Evolutionary conservation across 2,797 vertebrate genomes (phyloP).

Genomic region (Falco rusticolus): DNA sequence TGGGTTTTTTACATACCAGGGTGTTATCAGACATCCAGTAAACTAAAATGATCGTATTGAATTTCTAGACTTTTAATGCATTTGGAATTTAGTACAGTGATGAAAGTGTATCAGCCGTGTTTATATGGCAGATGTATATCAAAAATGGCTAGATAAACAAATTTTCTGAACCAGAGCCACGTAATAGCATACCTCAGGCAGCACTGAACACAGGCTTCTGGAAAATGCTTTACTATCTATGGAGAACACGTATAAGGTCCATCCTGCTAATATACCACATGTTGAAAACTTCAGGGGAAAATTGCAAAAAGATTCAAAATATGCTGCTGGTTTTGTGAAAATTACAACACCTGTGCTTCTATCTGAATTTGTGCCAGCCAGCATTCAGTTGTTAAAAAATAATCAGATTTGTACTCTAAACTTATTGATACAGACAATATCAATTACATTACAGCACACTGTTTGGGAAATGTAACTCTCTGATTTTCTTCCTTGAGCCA

Average conservation of each 20-base stretch:
- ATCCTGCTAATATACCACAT: neutral
- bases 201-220: neutral
- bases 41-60: neutral
- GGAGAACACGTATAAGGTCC: neutral
- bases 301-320: neutral
- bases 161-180: neutral
- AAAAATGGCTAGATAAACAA: neutral
- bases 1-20: neutral
- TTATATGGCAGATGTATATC: neutral
- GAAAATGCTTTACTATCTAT: neutral
- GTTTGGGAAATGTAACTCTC: neutral
- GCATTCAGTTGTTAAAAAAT: neutral
- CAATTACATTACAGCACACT: neutral
- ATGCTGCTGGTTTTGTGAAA: neutral
- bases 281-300: neutral
- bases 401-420: neutral
- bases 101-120: neutral
- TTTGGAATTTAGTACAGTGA: neutral
- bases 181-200: neutral
- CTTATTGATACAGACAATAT: neutral
- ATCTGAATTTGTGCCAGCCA: neutral
- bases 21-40: neutral
- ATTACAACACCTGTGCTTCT: neutral
- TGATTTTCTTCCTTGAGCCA: neutral
- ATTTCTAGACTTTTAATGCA: neutral